Evolutionary conservation across 2,888 invertebrate genomes (phyloP).

Genomic region (Platycnemis pennipes): DNA sequence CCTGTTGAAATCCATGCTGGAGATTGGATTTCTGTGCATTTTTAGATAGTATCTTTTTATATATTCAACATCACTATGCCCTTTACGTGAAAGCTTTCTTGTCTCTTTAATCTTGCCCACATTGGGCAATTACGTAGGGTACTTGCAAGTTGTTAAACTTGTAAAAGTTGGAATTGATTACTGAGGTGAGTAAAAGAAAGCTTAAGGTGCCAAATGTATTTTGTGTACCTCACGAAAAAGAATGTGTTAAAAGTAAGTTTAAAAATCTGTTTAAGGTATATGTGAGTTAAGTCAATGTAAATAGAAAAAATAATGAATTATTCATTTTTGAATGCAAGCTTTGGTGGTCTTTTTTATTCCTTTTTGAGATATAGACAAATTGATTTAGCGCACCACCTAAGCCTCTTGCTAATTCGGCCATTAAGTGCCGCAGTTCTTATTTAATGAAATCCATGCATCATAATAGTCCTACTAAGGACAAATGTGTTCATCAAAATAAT

Average conservation of each 20-base stretch:
- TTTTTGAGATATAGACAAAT: not conserved
- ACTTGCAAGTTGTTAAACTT: slow-evolving; percentile 14
- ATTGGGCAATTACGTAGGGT: slow-evolving; percentile 26
- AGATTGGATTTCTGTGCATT: not conserved
- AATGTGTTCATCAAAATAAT: not conserved
- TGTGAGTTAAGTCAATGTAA: not conserved
- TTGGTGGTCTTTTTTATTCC: not conserved
- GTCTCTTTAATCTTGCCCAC: slow-evolving; percentile 28
- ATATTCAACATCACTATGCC: not conserved
- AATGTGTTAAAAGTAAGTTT: not conserved
- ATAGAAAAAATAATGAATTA: not conserved
- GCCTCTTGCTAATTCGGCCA: not conserved
- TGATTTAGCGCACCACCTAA: not conserved
- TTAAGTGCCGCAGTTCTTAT: not conserved
- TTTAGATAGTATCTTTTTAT: not conserved
- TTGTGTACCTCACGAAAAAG: not conserved
- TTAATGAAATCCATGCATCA: not conserved
- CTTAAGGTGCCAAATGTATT: not conserved
- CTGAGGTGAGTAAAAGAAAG: not conserved
- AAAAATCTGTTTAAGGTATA: not conserved
- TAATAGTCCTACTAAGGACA: not conserved
- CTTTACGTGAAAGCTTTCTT: not conserved
- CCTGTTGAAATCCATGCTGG: not conserved
- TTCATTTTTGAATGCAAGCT: not conserved
- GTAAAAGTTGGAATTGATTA: not conserved